phyloP scores from a whole-genome alignment of 2,113 vertebrate species.

The Sinocyclocheilus grahami region DNA sequence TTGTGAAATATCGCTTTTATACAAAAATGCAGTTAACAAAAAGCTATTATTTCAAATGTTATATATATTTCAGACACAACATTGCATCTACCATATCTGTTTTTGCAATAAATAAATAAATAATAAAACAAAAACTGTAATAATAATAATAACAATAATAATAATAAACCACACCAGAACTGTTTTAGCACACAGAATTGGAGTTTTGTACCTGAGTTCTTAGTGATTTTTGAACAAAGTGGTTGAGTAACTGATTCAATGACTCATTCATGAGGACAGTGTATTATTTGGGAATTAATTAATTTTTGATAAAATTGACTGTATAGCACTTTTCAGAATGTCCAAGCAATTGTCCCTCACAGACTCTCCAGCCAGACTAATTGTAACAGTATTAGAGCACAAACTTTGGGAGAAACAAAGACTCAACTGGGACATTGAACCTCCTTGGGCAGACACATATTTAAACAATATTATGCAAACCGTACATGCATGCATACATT shows the following conservation, averaged over 20 bases:
- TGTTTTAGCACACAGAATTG: too few relatives aligned
- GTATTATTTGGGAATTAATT: not conserved
- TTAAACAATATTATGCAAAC: conserved; percentile 2
- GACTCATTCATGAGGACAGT: not conserved
- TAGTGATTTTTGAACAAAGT: not conserved
- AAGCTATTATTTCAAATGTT: too few relatives aligned
- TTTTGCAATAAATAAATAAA: too few relatives aligned
- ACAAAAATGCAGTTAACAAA: too few relatives aligned
- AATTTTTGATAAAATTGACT: not conserved
- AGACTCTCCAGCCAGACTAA: fast-evolving
- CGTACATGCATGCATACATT: not conserved
- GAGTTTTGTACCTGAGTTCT: not conserved
- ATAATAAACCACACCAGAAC: too few relatives aligned
- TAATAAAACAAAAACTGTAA: too few relatives aligned
- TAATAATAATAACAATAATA: too few relatives aligned
- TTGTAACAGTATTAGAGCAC: not conserved
- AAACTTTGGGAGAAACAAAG: not conserved
- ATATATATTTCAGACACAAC: too few relatives aligned
- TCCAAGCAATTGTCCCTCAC: not conserved
- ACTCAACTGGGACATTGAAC: not conserved
- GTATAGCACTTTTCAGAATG: not conserved
- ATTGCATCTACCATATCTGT: too few relatives aligned
- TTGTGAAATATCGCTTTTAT: too few relatives aligned
- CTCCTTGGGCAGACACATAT: not conserved
- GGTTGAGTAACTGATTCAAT: not conserved